Percentiles rank a stretch among this genome's conserved stretches.
Conservation (phyloP, 1,140 invertebrate species). For the Heliconius hermathena region DNA sequence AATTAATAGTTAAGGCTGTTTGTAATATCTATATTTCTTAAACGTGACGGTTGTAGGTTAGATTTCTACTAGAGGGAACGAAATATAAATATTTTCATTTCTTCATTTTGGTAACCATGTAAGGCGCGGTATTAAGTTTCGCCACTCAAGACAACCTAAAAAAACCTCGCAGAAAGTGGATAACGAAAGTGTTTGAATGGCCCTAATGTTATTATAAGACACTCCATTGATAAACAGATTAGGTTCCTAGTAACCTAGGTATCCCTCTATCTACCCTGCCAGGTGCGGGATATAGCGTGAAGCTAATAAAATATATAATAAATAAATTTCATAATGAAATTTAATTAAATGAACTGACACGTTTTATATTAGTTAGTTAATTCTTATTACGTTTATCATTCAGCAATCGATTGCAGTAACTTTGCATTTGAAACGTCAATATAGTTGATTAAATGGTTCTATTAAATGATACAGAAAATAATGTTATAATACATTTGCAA, state of each 20-base stretch:
- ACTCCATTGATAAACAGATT: too few relatives aligned
- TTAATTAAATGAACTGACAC: too few relatives aligned
- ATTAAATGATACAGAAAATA: neutral
- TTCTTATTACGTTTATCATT: neutral
- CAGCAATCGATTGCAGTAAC: neutral
- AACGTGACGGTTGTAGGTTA: too few relatives aligned
- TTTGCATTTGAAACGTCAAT: neutral
- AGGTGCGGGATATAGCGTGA: neutral
- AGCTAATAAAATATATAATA: neutral
- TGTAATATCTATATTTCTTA: too few relatives aligned
- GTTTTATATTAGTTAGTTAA: too few relatives aligned
- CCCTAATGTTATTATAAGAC: too few relatives aligned
- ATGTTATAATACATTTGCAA: neutral
- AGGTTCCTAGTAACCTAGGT: neutral
- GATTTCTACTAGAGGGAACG: too few relatives aligned
- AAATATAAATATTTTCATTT: too few relatives aligned
- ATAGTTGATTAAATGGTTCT: neutral
- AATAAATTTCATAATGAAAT: neutral
- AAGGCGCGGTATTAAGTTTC: too few relatives aligned
- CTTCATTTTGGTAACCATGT: too few relatives aligned
- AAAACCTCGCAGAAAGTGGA: neutral
- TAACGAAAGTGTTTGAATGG: neutral
- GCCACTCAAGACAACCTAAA: too few relatives aligned
- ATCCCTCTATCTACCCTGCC: neutral
- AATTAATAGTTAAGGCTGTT: too few relatives aligned